Percentiles rank a stretch among this genome's conserved stretches.
Evolutionary conservation across 2,797 vertebrate genomes (phyloP).

Genomic region (Perodicticus potto): DNA sequence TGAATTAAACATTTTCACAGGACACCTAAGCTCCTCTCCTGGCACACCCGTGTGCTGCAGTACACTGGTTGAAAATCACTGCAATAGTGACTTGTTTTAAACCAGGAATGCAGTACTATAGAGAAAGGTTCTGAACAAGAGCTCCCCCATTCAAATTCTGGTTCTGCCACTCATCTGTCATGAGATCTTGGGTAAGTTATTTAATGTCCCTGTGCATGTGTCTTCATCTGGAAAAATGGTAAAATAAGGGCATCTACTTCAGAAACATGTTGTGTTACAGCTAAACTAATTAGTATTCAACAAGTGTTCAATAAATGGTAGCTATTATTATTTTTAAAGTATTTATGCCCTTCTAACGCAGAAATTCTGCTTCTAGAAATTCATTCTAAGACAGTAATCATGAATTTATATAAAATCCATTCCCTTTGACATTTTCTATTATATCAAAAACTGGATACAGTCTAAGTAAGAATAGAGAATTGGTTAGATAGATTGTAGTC

Average conservation of each 20-base stretch:
- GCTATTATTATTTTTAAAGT: background rate
- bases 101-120: background rate
- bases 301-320: background rate
- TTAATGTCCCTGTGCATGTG: background rate
- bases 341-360: background rate
- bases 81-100: background rate
- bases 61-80: too few relatives aligned
- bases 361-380: constrained; percentile 42
- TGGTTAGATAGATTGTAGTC: background rate
- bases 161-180: background rate
- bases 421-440: constrained; percentile 13
- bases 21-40: too few relatives aligned
- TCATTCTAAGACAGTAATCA: constrained; percentile 21
- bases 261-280: background rate
- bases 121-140: background rate
- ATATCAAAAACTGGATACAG: constrained; percentile 16
- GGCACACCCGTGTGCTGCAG: too few relatives aligned
- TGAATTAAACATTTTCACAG: too few relatives aligned
- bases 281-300: background rate
- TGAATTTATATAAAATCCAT: background rate
- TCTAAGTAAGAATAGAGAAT: background rate
- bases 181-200: background rate
- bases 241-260: background rate
- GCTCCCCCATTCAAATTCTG: background rate
- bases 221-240: background rate